Evolutionary conservation across 2,888 invertebrate genomes (phyloP), one percentile per base, ranked within the genome.

Genomic region (Morinoia aosen): DNA sequence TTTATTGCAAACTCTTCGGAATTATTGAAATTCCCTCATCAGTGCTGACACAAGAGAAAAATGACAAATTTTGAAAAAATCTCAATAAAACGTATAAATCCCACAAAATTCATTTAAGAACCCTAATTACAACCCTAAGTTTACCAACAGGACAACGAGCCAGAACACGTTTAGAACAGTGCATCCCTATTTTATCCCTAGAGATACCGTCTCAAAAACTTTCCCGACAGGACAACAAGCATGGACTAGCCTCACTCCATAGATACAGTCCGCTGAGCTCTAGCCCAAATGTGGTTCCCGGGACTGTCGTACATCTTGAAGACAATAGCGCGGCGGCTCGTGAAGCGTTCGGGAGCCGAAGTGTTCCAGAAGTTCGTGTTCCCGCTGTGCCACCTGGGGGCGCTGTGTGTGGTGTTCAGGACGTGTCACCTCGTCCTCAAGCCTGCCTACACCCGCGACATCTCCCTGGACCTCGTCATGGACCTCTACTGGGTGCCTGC

Each of bases 401-500:
- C 76, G 76, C 33, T 76, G 33, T 16, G 76, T 8, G 25, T 76
- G 76, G 25, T 76, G 76, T 76, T 76, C 33, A 76, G 76, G 76
- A 76, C 76, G 76, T 76, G 76, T 76, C 48, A 48, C 48, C 48
- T 76, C 25, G 33, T 76, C 76, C 76, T 76, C 25, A 76, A 76
- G 76, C 48, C 48, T 4, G 76, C 76, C 25, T 76, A 76, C 33
- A 76, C 25, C 76, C 16, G 25, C 8, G 90, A 90, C 90, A 90
- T 90, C 19, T 90, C 90, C 90, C 48, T 48, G 8, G 90, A 90
- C 90, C 90, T 90, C 40, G 16, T 90, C 40, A 90, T 90, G 90
- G 90, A 90, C 90, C 5, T 90, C 3, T 48, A 48, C 90, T 48
- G 39, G 90, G 40, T 90, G 90, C 39, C 40, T 90, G 40, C 90